Conservation (phyloP, 2,888 invertebrate species). For the Formica aserva region DNA sequence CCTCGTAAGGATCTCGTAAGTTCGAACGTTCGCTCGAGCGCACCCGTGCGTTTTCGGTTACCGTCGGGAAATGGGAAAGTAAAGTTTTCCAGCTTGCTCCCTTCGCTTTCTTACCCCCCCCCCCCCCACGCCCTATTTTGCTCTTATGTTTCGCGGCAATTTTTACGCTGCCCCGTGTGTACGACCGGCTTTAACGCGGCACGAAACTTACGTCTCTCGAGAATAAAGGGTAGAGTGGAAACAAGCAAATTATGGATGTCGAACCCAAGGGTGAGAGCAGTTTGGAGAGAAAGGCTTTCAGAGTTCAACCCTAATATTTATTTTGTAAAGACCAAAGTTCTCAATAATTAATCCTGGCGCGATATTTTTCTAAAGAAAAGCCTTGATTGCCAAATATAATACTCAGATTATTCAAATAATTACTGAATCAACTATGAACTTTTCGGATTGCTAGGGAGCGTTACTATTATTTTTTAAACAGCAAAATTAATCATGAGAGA, state of each 20-base stretch:
- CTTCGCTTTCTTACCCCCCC: background rate
- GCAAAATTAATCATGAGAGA: background rate
- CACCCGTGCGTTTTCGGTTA: constrained; percentile 49
- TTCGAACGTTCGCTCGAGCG: constrained; percentile 48
- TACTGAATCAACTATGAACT: background rate
- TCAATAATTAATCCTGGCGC: background rate
- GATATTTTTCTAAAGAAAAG: background rate
- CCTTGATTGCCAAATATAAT: background rate
- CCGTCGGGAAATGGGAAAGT: constrained; percentile 53
- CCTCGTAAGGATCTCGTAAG: constrained; percentile 34
- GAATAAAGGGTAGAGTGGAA: constrained; percentile 25
- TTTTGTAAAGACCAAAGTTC: background rate
- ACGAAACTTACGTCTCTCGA: constrained; percentile 43
- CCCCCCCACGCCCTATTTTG: background rate
- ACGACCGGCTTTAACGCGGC: constrained; percentile 40
- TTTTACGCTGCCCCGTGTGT: constrained; percentile 44
- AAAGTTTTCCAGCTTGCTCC: constrained; percentile 47
- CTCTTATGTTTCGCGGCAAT: constrained; percentile 39
- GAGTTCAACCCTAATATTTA: constrained; percentile 21
- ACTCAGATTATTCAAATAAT: background rate
- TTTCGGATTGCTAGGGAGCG: background rate
- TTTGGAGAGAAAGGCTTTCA: constrained; percentile 9
- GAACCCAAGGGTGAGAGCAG: background rate
- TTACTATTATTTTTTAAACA: background rate
- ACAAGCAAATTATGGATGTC: background rate